Evolutionary conservation across 2,797 vertebrate species (phyloP), one percentile per base, ranked within the genome.

Genomic region (Tragopan temminckii): DNA sequence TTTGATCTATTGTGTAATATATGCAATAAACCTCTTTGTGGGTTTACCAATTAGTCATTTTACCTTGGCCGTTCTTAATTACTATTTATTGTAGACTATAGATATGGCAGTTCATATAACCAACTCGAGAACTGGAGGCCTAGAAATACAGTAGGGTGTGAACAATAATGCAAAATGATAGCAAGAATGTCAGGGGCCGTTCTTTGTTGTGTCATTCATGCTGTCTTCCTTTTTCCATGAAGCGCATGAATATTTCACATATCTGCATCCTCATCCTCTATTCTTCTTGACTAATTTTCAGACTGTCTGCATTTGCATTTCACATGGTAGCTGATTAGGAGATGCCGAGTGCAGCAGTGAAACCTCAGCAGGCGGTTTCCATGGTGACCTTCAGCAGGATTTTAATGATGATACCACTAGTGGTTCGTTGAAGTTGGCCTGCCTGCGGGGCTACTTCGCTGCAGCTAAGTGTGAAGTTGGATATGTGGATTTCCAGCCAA

Each of bases 171-270:
- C 98, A 98, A 96, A 99, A 98, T 98, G 98, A 98, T 98, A 97
- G 98, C 98, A 97, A 97, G 98, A 98, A 98, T 99, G 99, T 99
- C 99, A 99, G 98, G 98, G 98, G 98, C 98, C 98, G 98, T 97
- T 98, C 99, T 99, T 99, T 99, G 99, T 99, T 99, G 99, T 99
- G 99, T 99, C 99, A 99, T 98, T 99, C 99, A 99, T 94, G 96
- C 98, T 97, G 96, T 98, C 98, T 98, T 92, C 97, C 97, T 95
- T 96, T 97, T 98, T 98, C 98, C 98, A 97, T 95, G 98, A 97
- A 98, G 98, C 97, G 18, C 99, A 99, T 99, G 99, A 99, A 99
- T 99, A 99, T 99, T 99, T 99, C 99, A 99, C 99, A 98, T 99
- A 98, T 99, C 98, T 98, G 98, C 98, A 98, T 98, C 98, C 98